These are phyloP conservation scores for Phortica variegata DNA, from an alignment of 1,140 invertebrate genomes.

Conservation along the genomic window DNA sequence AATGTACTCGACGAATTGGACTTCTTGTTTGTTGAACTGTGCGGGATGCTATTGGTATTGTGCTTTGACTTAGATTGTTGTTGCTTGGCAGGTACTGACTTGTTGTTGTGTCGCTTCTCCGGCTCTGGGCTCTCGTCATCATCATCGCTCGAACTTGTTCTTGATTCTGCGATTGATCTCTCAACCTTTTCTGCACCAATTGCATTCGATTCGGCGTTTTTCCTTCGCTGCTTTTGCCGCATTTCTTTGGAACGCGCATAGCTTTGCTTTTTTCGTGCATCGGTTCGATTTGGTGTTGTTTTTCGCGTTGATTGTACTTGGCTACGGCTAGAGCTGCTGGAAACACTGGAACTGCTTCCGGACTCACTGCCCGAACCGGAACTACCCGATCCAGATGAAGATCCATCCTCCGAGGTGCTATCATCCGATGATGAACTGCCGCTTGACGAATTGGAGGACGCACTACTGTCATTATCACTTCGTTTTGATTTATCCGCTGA, in stretches of 20 bases:
- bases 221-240: conserved; percentile 57
- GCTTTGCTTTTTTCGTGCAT: conserved; percentile 33
- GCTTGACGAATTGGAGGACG: conserved; percentile 46
- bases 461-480: conserved; percentile 9
- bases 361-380: conserved; percentile 36
- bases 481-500: conserved; percentile 26
- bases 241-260: conserved; percentile 42
- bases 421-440: conserved; percentile 48
- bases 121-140: conserved; percentile 18
- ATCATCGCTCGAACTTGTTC: conserved; percentile 57
- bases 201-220: conserved; percentile 42
- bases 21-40: conserved; percentile 55
- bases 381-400: conserved; percentile 16
- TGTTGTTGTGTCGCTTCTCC: conserved; percentile 10
- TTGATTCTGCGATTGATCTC: conserved; percentile 27
- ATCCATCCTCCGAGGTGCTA: conserved; percentile 39
- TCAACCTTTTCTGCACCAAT: conserved; percentile 18
- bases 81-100: conserved; percentile 44
- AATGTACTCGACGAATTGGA: neutral
- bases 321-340: conserved; percentile 16
- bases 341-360: conserved; percentile 12
- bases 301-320: conserved; percentile 9
- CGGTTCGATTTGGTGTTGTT: conserved; percentile 12
- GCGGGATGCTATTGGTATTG: conserved; percentile 37
- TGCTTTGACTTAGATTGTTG: conserved; percentile 42